A percentile compares a stretch with the other conserved stretches of the same genome.
phyloP scores from a whole-genome alignment of 2,888 invertebrate species.

The Andrena minutula region DNA sequence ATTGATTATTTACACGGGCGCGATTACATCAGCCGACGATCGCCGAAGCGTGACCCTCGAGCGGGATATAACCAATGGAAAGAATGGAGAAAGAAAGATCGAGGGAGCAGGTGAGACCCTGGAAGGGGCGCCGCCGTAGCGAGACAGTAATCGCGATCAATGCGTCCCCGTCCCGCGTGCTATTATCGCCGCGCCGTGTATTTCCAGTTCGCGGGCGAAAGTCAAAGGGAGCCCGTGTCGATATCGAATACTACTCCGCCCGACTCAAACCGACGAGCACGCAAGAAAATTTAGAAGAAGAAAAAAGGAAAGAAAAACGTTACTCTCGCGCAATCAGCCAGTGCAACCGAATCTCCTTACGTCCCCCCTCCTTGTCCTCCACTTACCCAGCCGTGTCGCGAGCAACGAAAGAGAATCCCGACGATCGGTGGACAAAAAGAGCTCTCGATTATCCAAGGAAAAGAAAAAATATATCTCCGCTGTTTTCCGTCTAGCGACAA shows the following conservation, averaged over 20 bases:
- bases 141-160: slow-evolving; percentile 29
- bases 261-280: not conserved
- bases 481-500: not conserved
- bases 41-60: not conserved
- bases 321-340: not conserved
- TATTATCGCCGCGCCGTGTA: slow-evolving; percentile 5
- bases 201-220: slow-evolving; percentile 36
- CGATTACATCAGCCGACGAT: slow-evolving; percentile 3
- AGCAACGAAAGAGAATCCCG: slow-evolving; percentile 14
- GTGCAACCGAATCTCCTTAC: not conserved
- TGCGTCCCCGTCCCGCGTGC: slow-evolving; percentile 8
- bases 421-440: not conserved
- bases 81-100: not conserved
- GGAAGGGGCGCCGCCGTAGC: not conserved
- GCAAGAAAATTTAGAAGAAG: not conserved
- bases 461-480: not conserved
- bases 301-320: not conserved
- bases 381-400: slow-evolving; percentile 40
- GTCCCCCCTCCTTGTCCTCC: not conserved
- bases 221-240: slow-evolving; percentile 30
- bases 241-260: slow-evolving; percentile 23
- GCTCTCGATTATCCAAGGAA: too few species aligned
- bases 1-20: slow-evolving; percentile 27
- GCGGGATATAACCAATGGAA: not conserved
- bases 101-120: slow-evolving; percentile 1